These are phyloP conservation scores for Apteryx owenii DNA, from an alignment of 2,113 vertebrate genomes.

Conservation along the genomic window DNA sequence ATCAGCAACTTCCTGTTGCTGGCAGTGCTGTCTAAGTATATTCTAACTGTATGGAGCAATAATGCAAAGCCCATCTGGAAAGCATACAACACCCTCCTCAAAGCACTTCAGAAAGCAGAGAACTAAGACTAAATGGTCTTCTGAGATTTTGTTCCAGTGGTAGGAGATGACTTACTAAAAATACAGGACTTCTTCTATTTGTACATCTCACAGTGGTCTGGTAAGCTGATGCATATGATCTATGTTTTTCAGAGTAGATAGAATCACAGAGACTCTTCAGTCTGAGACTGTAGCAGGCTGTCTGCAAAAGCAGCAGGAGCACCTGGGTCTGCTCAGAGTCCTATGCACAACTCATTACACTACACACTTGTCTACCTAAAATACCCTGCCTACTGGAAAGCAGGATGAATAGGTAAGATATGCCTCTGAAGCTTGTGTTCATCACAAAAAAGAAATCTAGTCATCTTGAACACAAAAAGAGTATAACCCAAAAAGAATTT, in stretches of 20 bases:
- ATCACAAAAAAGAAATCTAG: not conserved
- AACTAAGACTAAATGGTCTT: not conserved
- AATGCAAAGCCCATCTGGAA: slow-evolving; percentile 50
- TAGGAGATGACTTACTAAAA: not conserved
- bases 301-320: not conserved
- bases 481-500: not conserved
- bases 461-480: not conserved
- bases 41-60: not conserved
- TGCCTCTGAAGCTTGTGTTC: not conserved
- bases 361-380: not conserved
- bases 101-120: slow-evolving; percentile 30
- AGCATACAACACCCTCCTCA: not conserved
- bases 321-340: not conserved
- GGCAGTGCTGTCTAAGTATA: not conserved
- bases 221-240: not conserved
- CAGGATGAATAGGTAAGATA: not conserved
- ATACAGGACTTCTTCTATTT: not conserved
- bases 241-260: not conserved
- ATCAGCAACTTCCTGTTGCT: slow-evolving; percentile 43
- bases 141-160: not conserved
- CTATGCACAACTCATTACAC: fast-evolving
- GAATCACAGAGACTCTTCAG: not conserved
- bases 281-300: not conserved
- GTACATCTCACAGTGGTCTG: not conserved
- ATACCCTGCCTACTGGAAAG: not conserved